A percentile compares a stretch with the other conserved stretches of the same genome.
Evolutionary conservation across 2,888 invertebrate genomes (phyloP).

Genomic region (Choreutis nemorana): DNA sequence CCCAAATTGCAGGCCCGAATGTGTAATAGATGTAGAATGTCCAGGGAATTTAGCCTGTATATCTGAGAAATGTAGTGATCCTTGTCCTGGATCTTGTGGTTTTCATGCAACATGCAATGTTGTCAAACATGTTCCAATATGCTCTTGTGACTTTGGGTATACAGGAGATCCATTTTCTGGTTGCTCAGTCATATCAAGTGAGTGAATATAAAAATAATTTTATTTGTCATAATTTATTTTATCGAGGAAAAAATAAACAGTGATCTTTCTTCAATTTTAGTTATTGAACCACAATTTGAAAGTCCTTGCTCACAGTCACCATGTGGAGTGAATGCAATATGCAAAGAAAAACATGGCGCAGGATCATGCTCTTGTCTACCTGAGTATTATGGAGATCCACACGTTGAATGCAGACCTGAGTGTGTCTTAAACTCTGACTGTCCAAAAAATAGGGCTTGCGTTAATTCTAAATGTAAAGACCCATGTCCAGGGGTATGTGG

Average conservation of each 20-base stretch:
- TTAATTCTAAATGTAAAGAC: conserved; percentile 84
- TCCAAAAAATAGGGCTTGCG: conserved; percentile 76
- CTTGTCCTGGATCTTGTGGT: conserved; percentile 80
- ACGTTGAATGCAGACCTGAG: conserved; percentile 85
- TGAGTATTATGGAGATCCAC: conserved; percentile 87
- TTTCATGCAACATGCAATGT: conserved; percentile 74
- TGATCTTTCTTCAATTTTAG: conserved; percentile 28
- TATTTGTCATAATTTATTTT: neutral
- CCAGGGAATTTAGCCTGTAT: conserved; percentile 76
- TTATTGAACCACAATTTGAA: conserved; percentile 56
- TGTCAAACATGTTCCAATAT: conserved; percentile 76
- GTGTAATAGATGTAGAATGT: conserved; percentile 77
- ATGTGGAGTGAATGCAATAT: conserved; percentile 86
- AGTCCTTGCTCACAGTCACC: conserved; percentile 83
- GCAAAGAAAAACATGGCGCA: conserved; percentile 80
- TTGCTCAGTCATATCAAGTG: conserved; percentile 70
- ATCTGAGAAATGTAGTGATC: conserved; percentile 75
- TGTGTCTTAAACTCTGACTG: conserved; percentile 90
- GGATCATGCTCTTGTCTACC: conserved; percentile 84
- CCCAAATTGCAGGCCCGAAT: conserved; percentile 80
- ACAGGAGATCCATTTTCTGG: conserved; percentile 84
- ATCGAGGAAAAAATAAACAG: neutral
- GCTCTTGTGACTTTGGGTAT: conserved; percentile 73
- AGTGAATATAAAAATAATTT: conserved; percentile 27
- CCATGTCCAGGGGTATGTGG: conserved; percentile 87